Evolutionary conservation across 2,888 invertebrate species (phyloP), one percentile per base, ranked within the genome.

Genomic region (Oligia strigilis): DNA sequence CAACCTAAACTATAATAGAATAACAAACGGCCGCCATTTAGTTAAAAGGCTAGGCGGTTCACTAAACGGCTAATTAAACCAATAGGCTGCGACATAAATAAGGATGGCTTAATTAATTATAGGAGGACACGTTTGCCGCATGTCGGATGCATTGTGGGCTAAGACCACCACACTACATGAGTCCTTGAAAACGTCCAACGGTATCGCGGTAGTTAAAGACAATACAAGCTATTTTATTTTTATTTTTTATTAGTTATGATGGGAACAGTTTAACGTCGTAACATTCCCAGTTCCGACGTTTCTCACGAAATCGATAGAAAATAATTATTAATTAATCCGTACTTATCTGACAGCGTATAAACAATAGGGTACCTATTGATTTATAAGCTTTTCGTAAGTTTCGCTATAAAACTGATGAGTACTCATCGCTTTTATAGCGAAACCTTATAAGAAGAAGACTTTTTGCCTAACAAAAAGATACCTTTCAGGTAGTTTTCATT

Each of bases 401-500:
- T n/a, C 58, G n/a, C n/a, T 60, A 60, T 60, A 60, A 60, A 60
- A 11, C 11, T n/a, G 23, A 67, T 36, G 49, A 29, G 49, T 62
- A 64, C 17, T 52, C 40, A 49, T 43, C 40, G 29, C 46, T 66
- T 82, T 85, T 85, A 79, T 52, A 55, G 74, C 67, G 11, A 60
- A 78, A 78, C 23, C 36, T 71, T 77, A 73, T 78, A 80, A 82
- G 82, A 83, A 78, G 23, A 74, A 29, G 29, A 29, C 29, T 5
- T 40, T 40, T 40, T 40, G 77, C 23, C 40, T 72, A 78, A 73
- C 77, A 80, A 84, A 84, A 83, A 78, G 23, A 74, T 75, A 75
- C 78, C 64, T 71, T 71, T 62, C 55, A 60, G 72, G 74, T 70
- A 72, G 69, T 76, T 80, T 80, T 76, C 55, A 77, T 73, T 67